Percentiles rank a stretch among this genome's conserved stretches.
Evolutionary conservation across 2,113 vertebrate species (phyloP).

Genomic region (Meles meles): DNA sequence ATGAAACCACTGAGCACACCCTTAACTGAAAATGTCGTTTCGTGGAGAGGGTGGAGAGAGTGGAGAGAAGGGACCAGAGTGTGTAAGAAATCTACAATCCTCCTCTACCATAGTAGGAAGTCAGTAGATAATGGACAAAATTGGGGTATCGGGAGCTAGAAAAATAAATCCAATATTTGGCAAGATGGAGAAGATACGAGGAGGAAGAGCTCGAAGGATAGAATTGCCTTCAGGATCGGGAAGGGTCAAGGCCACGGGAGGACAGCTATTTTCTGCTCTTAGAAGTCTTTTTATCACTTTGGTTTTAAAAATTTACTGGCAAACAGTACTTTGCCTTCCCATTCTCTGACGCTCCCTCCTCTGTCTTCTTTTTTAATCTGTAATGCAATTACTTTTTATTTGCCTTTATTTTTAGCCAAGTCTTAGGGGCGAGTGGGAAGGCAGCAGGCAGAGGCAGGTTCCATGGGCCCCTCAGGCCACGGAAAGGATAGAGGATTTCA

Average conservation of each 20-base stretch:
- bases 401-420: no score
- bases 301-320: neutral
- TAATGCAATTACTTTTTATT: no score
- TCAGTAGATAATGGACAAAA: neutral
- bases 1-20: neutral
- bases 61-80: neutral
- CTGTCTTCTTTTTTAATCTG: no score
- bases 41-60: neutral
- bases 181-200: neutral
- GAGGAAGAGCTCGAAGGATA: neutral
- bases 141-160: neutral
- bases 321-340: neutral
- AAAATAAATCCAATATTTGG: neutral
- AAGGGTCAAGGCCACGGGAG: neutral
- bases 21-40: neutral
- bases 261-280: neutral
- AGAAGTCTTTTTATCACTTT: neutral
- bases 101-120: neutral
- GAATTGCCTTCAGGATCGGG: neutral
- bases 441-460: neutral
- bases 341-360: no score
- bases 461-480: rapidly evolving
- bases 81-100: neutral
- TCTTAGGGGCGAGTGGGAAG: rapidly evolving
- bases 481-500: neutral